Conservation (phyloP, 2,797 vertebrate species). For the Vultur gryphus region DNA sequence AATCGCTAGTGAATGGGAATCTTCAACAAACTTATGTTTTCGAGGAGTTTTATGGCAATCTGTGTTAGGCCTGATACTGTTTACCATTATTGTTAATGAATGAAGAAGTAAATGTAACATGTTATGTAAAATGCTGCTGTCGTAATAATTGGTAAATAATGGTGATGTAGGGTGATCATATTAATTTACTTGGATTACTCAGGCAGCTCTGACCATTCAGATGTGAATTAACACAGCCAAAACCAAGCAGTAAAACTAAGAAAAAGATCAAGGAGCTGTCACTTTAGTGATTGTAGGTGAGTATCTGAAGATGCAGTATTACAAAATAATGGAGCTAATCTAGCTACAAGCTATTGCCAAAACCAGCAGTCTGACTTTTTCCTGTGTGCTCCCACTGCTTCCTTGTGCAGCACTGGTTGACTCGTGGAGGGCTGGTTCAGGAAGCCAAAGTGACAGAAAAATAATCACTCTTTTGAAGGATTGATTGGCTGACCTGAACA, state of each 20-base stretch:
- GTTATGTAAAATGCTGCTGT: neutral
- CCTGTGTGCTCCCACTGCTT: neutral
- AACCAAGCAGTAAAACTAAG: neutral
- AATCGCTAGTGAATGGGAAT: neutral
- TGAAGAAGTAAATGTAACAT: neutral
- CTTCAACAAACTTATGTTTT: neutral
- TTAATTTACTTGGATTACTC: neutral
- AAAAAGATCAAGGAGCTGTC: neutral
- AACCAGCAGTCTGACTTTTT: neutral
- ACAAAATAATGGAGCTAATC: neutral
- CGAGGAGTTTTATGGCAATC: neutral
- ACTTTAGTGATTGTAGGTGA: neutral
- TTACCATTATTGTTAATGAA: neutral
- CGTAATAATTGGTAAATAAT: neutral
- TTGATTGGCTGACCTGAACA: constrained; percentile 15
- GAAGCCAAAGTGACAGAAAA: constrained; percentile 7
- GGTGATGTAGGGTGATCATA: neutral
- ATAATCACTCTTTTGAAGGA: neutral
- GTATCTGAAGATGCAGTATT: neutral
- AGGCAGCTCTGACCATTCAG: neutral
- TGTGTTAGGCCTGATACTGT: neutral
- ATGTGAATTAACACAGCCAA: neutral
- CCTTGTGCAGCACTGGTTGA: neutral
- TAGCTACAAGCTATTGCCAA: neutral
- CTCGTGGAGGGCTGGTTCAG: neutral